Base-by-base conservation (phyloP, 2,888 invertebrate genomes). In the Keiferia lycopersicella region DNA sequence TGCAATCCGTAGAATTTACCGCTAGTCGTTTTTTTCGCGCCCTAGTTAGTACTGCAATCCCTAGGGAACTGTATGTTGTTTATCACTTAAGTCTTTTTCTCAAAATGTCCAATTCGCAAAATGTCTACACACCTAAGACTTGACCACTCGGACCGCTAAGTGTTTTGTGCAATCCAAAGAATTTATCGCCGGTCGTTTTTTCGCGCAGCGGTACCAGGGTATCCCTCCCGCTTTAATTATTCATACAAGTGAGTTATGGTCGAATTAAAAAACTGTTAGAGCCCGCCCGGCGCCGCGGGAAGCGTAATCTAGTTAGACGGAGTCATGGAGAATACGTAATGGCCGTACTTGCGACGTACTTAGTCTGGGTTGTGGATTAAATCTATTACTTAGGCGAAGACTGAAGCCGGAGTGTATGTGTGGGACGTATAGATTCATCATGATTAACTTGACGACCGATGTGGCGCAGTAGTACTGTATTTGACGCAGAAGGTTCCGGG, bases 231-330 rank as follows among this genome's bases (percentile, higher is more conserved):
- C 86, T 90, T 92, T 92, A 92, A 92, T 92, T 92, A 92, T 92
- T 92, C 92, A 92, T 89, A 82, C 82, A 79, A 83, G 83, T 92
- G 91, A 92, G 92, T 92, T 92, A 92, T 92, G 91, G 91, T 87
- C 89, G 90, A 92, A 92, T 92, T 92, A 92, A 92, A 92, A 92
- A 92, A 92, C 91, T 92, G 92, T 92, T 91, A 91, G 89, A 90
- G 88, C 87, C 85, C 86, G 86, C 84, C 26, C 84, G 86, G 86
- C 86, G 86, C 87, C 86, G 85, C 79, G 85, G 86, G 87, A 79
- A 75, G 77, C 69, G 85, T 91, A 91, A 91, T 91, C 86, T 82
- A 88, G 86, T 91, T 91, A 91, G 83, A 82, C 80, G 81, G 80
- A 87, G 79, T 83, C 87, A 86, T 88, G 85, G 84, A 86, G 88